Evolutionary conservation across 2,797 vertebrate genomes (phyloP).

Genomic region (Rhincodon typus): DNA sequence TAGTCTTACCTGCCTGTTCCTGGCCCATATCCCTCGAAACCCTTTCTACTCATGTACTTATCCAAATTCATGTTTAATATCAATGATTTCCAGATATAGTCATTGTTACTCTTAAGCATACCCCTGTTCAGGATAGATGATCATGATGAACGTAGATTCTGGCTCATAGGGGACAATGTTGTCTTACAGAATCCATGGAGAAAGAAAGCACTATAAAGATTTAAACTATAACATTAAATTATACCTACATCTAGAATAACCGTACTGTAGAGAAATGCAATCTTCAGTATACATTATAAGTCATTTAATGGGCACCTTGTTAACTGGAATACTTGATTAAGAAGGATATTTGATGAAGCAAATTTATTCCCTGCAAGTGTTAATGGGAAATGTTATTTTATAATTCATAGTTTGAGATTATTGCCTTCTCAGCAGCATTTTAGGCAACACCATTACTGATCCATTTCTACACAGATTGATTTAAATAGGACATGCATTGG

Average conservation of each 20-base stretch:
- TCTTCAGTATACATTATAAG: not conserved
- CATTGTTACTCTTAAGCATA: not conserved
- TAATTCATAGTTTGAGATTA: slow-evolving; percentile 1
- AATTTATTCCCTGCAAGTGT: not conserved
- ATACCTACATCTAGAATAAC: not conserved
- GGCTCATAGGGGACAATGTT: not conserved
- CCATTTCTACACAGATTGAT: not conserved
- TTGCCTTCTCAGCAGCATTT: not conserved
- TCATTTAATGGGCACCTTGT: not conserved
- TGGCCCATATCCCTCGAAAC: too few relatives aligned
- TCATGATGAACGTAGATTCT: not conserved
- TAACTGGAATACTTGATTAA: not conserved
- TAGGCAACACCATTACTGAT: not conserved
- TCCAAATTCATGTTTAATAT: not conserved
- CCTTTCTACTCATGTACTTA: too few relatives aligned
- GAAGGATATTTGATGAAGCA: slow-evolving; percentile 1
- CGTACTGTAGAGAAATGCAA: not conserved
- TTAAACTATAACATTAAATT: not conserved
- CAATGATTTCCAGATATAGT: not conserved
- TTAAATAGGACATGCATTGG: not conserved
- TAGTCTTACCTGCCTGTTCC: too few relatives aligned
- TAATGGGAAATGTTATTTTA: not conserved
- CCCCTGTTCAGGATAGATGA: not conserved
- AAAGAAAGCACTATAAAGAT: not conserved
- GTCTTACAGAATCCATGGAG: not conserved